Percentiles rank a stretch among this genome's conserved stretches.
Evolutionary conservation across 2,888 invertebrate species (phyloP).

Genomic region (Lucinisca nassula): DNA sequence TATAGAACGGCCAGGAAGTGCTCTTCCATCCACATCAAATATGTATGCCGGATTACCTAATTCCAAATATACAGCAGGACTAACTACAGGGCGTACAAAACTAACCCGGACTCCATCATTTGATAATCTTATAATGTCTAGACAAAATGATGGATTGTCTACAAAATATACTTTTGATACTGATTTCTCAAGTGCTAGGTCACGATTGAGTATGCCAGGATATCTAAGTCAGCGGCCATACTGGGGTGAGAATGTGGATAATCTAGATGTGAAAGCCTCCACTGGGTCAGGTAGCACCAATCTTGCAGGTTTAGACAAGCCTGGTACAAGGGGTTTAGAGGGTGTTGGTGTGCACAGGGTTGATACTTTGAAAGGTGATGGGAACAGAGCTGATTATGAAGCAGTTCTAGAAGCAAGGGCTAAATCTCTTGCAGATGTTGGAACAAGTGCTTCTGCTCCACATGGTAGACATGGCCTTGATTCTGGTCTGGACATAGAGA

Average conservation of each 20-base stretch:
- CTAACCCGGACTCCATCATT: slow-evolving; percentile 72
- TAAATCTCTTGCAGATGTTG: slow-evolving; percentile 24
- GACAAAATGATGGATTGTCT: slow-evolving; percentile 50
- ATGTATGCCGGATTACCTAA: slow-evolving; percentile 52
- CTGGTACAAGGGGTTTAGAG: slow-evolving; percentile 36
- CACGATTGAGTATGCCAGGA: slow-evolving; percentile 60
- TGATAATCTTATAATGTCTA: slow-evolving; percentile 71
- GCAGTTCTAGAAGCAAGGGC: slow-evolving; percentile 48
- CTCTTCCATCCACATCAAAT: slow-evolving; percentile 55
- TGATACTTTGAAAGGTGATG: neutral
- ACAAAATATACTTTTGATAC: slow-evolving; percentile 65
- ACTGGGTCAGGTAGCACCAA: slow-evolving; percentile 15
- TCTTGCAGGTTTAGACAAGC: slow-evolving; percentile 4
- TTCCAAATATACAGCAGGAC: slow-evolving; percentile 48
- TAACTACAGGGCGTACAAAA: slow-evolving; percentile 64
- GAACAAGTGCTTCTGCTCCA: neutral
- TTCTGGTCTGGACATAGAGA: slow-evolving; percentile 26
- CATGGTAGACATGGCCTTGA: neutral
- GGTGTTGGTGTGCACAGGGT: neutral
- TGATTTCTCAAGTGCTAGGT: slow-evolving; percentile 50
- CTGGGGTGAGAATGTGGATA: slow-evolving; percentile 55
- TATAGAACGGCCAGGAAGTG: slow-evolving; percentile 54
- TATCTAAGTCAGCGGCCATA: slow-evolving; percentile 46
- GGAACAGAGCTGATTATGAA: neutral
- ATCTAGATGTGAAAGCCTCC: slow-evolving; percentile 53